phyloP scores from a whole-genome alignment of 2,113 vertebrate genomes.

The Stercorarius parasiticus region DNA sequence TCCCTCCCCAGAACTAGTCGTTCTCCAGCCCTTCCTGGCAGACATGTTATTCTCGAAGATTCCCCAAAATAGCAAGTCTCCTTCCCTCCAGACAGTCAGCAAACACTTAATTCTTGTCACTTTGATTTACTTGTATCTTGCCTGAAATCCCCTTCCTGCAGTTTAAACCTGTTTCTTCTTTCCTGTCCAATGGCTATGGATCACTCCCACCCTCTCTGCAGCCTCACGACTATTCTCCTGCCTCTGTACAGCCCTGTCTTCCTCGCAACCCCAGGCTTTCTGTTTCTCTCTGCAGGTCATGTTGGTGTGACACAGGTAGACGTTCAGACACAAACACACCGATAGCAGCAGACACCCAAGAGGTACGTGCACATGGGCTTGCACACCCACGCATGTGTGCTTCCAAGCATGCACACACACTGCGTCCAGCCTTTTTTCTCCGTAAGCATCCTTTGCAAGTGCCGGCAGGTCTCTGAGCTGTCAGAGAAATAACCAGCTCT shows the following conservation, averaged over 20 bases:
- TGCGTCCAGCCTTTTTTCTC: neutral
- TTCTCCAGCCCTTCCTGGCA: slow-evolving; percentile 1
- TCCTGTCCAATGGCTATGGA: slow-evolving; percentile 1
- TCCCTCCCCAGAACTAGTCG: neutral
- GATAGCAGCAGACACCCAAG: neutral
- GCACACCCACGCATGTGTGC: neutral
- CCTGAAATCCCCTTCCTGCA: slow-evolving; percentile 38
- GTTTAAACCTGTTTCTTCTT: slow-evolving; percentile 32
- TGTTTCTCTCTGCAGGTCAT: neutral
- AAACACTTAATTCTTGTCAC: slow-evolving; percentile 60
- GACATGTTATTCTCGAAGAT: neutral
- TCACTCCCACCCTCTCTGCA: neutral
- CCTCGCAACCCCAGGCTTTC: neutral
- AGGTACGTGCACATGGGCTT: neutral
- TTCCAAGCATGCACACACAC: neutral
- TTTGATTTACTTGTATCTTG: slow-evolving; percentile 37
- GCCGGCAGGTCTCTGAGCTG: neutral
- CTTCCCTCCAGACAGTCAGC: slow-evolving; percentile 10
- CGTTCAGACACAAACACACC: rapidly evolving
- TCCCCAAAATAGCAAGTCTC: neutral
- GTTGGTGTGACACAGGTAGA: neutral
- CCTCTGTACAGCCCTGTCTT: neutral
- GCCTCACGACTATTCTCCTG: neutral
- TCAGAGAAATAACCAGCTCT: neutral
- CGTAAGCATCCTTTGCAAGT: neutral